Conservation (phyloP, 2,113 vertebrate species). For the Cynocephalus volans region DNA sequence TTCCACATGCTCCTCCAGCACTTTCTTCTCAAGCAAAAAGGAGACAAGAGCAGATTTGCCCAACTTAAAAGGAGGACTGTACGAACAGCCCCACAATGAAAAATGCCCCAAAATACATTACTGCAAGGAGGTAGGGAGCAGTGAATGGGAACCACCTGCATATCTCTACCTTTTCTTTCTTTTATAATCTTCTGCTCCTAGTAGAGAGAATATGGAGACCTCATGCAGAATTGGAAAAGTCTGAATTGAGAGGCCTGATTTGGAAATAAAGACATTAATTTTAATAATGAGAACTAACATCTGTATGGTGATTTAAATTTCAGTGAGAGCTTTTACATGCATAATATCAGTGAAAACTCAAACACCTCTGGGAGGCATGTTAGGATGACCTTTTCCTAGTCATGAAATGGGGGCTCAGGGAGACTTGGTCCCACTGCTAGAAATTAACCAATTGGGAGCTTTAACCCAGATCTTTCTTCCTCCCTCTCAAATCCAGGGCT, state of each 20-base stretch:
- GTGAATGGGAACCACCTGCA: neutral
- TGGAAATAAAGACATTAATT: neutral
- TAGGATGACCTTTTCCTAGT: neutral
- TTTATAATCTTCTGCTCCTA: neutral
- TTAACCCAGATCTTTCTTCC: neutral
- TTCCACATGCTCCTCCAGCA: neutral
- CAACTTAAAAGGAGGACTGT: neutral
- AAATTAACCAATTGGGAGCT: neutral
- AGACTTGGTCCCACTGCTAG: neutral
- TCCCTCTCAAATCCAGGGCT: neutral
- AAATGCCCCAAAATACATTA: neutral
- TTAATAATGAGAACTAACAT: neutral
- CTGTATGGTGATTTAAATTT: neutral
- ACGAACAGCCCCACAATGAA: neutral
- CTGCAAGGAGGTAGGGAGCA: neutral
- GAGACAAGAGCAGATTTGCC: neutral
- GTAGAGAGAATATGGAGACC: neutral
- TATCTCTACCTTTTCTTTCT: neutral
- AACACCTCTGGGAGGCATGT: fast-evolving
- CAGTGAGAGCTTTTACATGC: neutral
- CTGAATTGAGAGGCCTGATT: neutral
- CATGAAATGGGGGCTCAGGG: neutral
- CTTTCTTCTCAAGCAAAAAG: neutral
- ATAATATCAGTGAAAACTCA: neutral
- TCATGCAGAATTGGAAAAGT: neutral